A percentile compares a stretch with the other conserved stretches of the same genome.
phyloP scores from a whole-genome alignment of 1,140 invertebrate species.

The Macrostomum lignano region DNA sequence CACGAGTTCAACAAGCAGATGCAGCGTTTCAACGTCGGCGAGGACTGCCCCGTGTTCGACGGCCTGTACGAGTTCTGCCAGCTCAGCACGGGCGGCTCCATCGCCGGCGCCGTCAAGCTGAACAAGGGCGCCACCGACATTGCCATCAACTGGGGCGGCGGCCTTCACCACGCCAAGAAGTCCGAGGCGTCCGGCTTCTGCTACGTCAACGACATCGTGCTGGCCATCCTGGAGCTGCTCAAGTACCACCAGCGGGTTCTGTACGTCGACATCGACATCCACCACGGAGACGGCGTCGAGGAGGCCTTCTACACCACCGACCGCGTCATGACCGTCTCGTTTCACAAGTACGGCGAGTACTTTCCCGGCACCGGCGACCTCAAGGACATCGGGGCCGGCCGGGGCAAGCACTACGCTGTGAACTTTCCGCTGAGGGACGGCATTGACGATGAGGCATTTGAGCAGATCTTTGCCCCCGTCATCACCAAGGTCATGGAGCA shows the following conservation, averaged over 20 bases:
- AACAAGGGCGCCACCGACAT: slow-evolving; percentile 43
- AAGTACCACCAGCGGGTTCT: slow-evolving; percentile 53
- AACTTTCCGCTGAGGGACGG: slow-evolving; percentile 91
- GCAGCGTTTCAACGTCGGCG: slow-evolving; percentile 46
- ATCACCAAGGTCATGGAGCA: slow-evolving; percentile 54
- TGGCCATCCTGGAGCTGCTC: slow-evolving; percentile 76
- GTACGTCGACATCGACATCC: slow-evolving; percentile 97
- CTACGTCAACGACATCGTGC: slow-evolving; percentile 93
- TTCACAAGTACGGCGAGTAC: slow-evolving; percentile 92
- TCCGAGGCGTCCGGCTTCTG: slow-evolving; percentile 90
- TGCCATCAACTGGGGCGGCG: slow-evolving; percentile 94
- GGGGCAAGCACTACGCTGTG: slow-evolving; percentile 93
- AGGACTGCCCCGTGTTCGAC: slow-evolving; percentile 70
- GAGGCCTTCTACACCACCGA: slow-evolving; percentile 96
- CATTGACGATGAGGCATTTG: slow-evolving; percentile 90
- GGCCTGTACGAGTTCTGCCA: slow-evolving; percentile 97
- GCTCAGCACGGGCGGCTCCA: slow-evolving; percentile 79
- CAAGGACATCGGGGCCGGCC: slow-evolving; percentile 78
- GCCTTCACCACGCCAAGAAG: slow-evolving; percentile 95
- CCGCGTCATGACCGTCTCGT: slow-evolving; percentile 93
- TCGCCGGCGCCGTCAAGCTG: slow-evolving; percentile 33
- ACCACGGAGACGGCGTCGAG: slow-evolving; percentile 88
- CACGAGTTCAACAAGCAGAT: slow-evolving; percentile 83
- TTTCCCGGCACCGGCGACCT: slow-evolving; percentile 62
- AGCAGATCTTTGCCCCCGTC: slow-evolving; percentile 73